phyloP scores from a whole-genome alignment of 2,888 invertebrate species.

The Caenorhabditis sp. region DNA sequence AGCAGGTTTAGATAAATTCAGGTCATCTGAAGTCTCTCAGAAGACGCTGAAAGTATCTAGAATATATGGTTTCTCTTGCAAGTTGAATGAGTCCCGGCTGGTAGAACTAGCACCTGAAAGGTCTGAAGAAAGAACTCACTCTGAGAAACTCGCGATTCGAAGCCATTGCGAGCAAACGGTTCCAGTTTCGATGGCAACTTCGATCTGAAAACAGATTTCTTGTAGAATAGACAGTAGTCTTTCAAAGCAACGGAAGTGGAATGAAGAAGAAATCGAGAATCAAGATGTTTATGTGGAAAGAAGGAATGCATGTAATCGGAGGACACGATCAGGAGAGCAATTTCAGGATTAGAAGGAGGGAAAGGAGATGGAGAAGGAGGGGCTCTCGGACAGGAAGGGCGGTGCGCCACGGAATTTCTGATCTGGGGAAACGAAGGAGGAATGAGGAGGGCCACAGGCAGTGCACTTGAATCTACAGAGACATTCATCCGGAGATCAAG shows the following conservation, averaged over 20 bases:
- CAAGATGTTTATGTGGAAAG: neutral
- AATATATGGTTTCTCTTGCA: too few species aligned
- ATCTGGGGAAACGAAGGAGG: conserved; percentile 10
- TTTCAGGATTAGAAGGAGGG: conserved; percentile 34
- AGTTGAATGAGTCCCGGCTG: too few species aligned
- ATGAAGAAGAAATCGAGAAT: conserved; percentile 5
- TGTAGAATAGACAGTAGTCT: neutral
- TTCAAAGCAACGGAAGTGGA: neutral
- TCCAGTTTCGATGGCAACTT: neutral
- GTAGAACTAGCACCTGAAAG: too few species aligned
- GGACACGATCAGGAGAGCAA: conserved; percentile 24
- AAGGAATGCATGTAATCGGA: conserved; percentile 27
- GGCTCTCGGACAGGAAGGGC: conserved; percentile 6
- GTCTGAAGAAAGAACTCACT: conserved; percentile 17
- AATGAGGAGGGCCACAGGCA: neutral
- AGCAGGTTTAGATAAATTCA: too few species aligned
- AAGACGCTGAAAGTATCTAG: too few species aligned
- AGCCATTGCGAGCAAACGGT: conserved; percentile 13
- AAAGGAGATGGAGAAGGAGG: conserved; percentile 14
- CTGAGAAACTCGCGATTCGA: conserved; percentile 36
- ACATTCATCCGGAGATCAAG: neutral
- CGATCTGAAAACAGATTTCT: neutral
- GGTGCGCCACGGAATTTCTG: conserved; percentile 15
- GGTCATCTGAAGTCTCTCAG: too few species aligned
- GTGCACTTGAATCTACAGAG: neutral